These are phyloP conservation scores for Gadus chalcogrammus DNA, from an alignment of 2,113 vertebrate genomes.

Conservation along the genomic window DNA sequence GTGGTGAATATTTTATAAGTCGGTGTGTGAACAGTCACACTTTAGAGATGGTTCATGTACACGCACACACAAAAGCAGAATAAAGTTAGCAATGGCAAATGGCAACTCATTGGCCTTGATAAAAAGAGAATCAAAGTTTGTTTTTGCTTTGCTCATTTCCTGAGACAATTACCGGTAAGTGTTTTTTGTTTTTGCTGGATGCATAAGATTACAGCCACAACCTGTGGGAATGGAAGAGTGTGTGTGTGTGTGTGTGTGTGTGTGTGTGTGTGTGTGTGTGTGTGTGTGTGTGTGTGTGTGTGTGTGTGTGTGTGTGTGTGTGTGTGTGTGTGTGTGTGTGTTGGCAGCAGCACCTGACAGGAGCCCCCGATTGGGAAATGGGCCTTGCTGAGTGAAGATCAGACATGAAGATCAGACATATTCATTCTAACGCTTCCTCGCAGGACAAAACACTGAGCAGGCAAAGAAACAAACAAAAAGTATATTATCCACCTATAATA, in stretches of 20 bases:
- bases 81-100: no score
- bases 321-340: slow-evolving; percentile 26
- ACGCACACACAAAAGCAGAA: no score
- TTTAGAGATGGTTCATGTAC: not conserved
- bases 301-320: slow-evolving; percentile 23
- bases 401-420: slow-evolving; percentile 46
- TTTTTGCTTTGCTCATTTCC: no score
- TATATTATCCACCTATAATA: no score
- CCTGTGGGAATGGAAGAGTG: slow-evolving; percentile 8
- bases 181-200: no score
- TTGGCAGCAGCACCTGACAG: slow-evolving; percentile 29
- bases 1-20: slow-evolving; percentile 64
- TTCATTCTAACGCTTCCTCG: slow-evolving; percentile 14
- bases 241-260: not conserved
- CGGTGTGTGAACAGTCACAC: slow-evolving; percentile 22
- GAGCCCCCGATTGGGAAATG: slow-evolving; percentile 32
- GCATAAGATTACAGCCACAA: not conserved
- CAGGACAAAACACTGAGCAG: slow-evolving; percentile 30
- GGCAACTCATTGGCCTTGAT: no score
- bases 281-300: slow-evolving; percentile 22
- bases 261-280: slow-evolving; percentile 18
- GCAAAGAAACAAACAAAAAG: slow-evolving; percentile 9
- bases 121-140: no score
- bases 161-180: no score
- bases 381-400: slow-evolving; percentile 42